These are phyloP conservation scores for Nixonia krombeini DNA, from an alignment of 1,140 invertebrate genomes.

Conservation along the genomic window DNA sequence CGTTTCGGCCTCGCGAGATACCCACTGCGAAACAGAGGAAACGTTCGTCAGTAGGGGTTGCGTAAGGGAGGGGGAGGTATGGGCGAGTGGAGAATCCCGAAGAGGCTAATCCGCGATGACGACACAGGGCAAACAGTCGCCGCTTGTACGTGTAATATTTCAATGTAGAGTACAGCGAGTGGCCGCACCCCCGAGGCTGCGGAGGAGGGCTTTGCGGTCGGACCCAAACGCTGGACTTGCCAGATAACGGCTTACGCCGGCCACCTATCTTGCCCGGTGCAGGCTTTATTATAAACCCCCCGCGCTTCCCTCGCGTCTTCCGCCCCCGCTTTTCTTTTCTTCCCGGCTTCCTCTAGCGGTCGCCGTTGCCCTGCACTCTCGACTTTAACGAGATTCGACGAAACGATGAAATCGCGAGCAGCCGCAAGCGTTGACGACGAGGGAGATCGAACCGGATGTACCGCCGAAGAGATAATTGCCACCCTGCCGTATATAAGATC, in stretches of 20 bases:
- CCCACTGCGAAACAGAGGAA: no score
- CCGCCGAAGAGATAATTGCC: no score
- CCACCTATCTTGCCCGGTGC: slow-evolving; percentile 50
- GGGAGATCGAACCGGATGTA: no score
- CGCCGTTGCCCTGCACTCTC: no score
- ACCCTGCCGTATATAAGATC: no score
- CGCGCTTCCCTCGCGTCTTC: slow-evolving; percentile 20
- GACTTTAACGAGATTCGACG: no score
- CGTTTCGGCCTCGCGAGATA: no score
- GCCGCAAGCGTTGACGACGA: no score
- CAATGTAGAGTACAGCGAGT: slow-evolving; percentile 28
- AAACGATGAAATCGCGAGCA: no score
- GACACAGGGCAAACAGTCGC: slow-evolving; percentile 16
- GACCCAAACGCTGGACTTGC: slow-evolving; percentile 52
- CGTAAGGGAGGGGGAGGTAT: slow-evolving; percentile 1
- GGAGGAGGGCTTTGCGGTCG: slow-evolving; percentile 61
- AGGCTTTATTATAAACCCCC: slow-evolving; percentile 59
- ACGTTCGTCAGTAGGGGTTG: no score
- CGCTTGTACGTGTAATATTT: slow-evolving; percentile 31
- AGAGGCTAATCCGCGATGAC: slow-evolving; percentile 27
- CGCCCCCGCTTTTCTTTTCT: background rate
- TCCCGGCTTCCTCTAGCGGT: no score
- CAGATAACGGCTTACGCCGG: slow-evolving; percentile 47
- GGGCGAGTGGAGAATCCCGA: slow-evolving; percentile 18
- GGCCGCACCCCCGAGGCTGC: slow-evolving; percentile 26